Base-by-base conservation (phyloP, 37 sponge, comb jelly and placozoan species). In the Haliclona indistincta region DNA sequence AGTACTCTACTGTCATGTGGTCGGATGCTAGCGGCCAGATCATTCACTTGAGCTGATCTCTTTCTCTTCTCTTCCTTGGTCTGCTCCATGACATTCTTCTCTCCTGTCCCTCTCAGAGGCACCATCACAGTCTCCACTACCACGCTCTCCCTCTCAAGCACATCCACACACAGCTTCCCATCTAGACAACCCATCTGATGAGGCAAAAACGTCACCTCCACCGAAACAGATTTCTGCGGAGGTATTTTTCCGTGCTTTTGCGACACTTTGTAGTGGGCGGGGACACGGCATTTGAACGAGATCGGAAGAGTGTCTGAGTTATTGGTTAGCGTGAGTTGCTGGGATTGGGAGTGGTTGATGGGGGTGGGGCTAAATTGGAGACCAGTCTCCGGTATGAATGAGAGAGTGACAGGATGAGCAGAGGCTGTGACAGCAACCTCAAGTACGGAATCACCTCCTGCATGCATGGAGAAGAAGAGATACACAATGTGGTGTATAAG, bases 1-100 rank as follows among this genome's bases (percentile, higher is more conserved):
- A 26, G 5, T 5, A 4, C 32, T 34, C 29, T 44, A n/a, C 74
- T 54, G 53, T 87, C 74, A 56, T 80, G 76, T 25, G 91, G 91
- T 58, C 91, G 56, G 34, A 89, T 65, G 49, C 91, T 89, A 45
- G 72, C 40, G 19, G 86, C 71, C 39, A 79, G 52, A 51, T 85
- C 91, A 68, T 79, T 40, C 25, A 75, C 70, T 25, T 56, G 43
- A 28, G 86, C 86, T 33, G 47, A 39, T n/a, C 43, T 28, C 19
- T 35, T 58, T 20, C n/a, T 58, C 6, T 6, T 64, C 29, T 54
- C 76, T 25, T 37, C 28, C 22, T 35, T 8, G 20, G 43, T 55
- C 22, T 67, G 32, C 22, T 23, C 30, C 35, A 8, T 23, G 38
- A 11, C 37, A 40, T 26, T 40, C 0, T 2, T 20, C 1, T 29